Base-by-base conservation (phyloP, 2,797 vertebrate genomes). In the Urophycis tenuis region DNA sequence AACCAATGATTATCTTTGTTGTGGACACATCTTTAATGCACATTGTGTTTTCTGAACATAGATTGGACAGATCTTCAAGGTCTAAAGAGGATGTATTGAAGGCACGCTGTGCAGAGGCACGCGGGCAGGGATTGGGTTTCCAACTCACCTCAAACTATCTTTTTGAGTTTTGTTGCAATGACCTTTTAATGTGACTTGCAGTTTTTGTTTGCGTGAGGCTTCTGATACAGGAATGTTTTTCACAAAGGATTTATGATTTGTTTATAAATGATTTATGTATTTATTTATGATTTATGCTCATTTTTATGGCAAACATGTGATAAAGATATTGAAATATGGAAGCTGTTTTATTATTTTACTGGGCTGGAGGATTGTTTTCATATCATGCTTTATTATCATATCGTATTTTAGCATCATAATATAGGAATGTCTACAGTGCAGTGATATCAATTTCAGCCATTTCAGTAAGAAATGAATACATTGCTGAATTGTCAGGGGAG, bases 1-100 rank as follows among this genome's bases (percentile, higher is more conserved):
- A 71, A 32, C 69, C 69, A 71, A 71, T 71, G 69, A 71, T 71
- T 71, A 32, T 71, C 30, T 71, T 19, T 71, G 69, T 71, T 9
- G 10, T 67, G 60, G 25, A 67, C 60, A 67, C 60, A 25, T 67
- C 60, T 67, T 67, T 67, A n/a, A 12, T 67, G 11, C 60, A 12
- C 25, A 67, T 67, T 67, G 60, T 67, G 60, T 67, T 67, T 67
- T 67, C 60, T 67, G 6, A 67, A 67, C n/a, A 25, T 60, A 29
- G 60, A 29, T 29, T 11, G 3, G n/a, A 67, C 60, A 29, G 60
- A 29, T 29, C 60, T 29, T 67, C 60, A 30, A 4, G 7, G 25
- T 67, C 25, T 12, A 29, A n/a, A 10, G 1, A 67, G n/a, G 8
- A 12, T 29, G 60, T 67, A 25, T 67, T 67, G 3, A 12, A 29